Percentiles rank a stretch among this genome's conserved stretches.
phyloP scores from a whole-genome alignment of 2,888 invertebrate species.

The Drosophila kokeensis region DNA sequence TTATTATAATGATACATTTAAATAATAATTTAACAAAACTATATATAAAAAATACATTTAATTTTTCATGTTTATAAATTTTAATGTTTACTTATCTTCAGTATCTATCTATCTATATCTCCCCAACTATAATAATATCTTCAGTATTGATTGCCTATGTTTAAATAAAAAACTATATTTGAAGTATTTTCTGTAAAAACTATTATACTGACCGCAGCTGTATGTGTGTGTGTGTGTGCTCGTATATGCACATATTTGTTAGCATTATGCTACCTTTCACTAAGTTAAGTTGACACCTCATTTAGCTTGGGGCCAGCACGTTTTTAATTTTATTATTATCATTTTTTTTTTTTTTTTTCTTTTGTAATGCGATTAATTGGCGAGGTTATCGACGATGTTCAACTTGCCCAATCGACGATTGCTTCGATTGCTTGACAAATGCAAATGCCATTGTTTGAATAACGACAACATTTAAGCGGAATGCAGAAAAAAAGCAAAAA shows the following conservation, averaged over 20 bases:
- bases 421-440: slow-evolving; percentile 76
- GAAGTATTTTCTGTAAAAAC: not conserved
- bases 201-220: not conserved
- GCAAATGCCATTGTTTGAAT: slow-evolving; percentile 81
- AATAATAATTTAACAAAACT: not conserved
- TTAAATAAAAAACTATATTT: not conserved
- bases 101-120: too few relatives aligned
- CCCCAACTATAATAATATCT: too few relatives aligned
- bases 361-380: slow-evolving; percentile 67
- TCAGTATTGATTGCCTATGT: too few relatives aligned
- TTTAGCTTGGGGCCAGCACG: slow-evolving; percentile 52
- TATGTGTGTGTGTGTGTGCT: not conserved
- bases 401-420: slow-evolving; percentile 28
- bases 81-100: too few relatives aligned
- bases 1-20: not conserved
- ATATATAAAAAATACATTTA: not conserved
- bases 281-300: slow-evolving; percentile 83
- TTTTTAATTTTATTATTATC: not conserved
- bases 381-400: slow-evolving; percentile 24
- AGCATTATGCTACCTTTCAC: slow-evolving; percentile 80
- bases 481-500: slow-evolving; percentile 1
- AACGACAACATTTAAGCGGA: slow-evolving; percentile 68
- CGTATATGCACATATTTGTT: slow-evolving; percentile 57
- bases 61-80: not conserved
- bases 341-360: slow-evolving; percentile 13